Evolutionary conservation across 2,888 invertebrate species (phyloP), one percentile per base, ranked within the genome.

Genomic region (Imbricaverruca yamaguchii): DNA sequence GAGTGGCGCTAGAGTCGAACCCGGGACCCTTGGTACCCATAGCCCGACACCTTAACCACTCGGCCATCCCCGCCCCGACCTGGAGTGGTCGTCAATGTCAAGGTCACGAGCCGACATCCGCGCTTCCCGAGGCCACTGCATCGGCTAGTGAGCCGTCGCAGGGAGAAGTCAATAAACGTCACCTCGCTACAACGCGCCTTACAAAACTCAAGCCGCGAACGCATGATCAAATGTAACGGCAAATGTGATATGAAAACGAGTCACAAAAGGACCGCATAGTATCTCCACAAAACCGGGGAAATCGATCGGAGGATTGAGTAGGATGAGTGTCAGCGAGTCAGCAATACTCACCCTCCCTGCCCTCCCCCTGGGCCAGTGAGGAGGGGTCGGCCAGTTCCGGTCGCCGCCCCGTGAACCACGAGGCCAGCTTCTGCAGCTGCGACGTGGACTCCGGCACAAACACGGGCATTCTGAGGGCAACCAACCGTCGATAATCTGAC

Each of bases 371-470:
- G 1, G 96, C 93, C 74, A 98, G 89, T 86, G 96, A 92, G 85
- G 93, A 91, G 0, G 96, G 93, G 87, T 98, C 95, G 81, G 94
- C 91, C 84, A 96, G 91, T 88, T 98, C 98, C 0, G 98, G 96
- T 84, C 93, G 90, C 84, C 92, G 89, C 0, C 95, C 94, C 15
- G 93, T 92, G 82, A 96, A 86, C 94, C 95, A 95, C 13, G 93
- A 91, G 23, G 92, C 89, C 86, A 96, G 90, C 86, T 91, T 92
- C 88, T 91, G 94, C 59, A 96, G 88, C 83, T 91, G 85, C 0
- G 95, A 94, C 39, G 94, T 92, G 0, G 96, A 92, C 85, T 92
- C 91, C 0, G 97, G 97, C 77, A 93, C 93, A 85, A 96, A 91
- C 86, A 98, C 90, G 0, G 93, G 89, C 6, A 93, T 89, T 53